Base-by-base conservation (phyloP, 2,888 invertebrate genomes). In the Andrena chrysosceles region DNA sequence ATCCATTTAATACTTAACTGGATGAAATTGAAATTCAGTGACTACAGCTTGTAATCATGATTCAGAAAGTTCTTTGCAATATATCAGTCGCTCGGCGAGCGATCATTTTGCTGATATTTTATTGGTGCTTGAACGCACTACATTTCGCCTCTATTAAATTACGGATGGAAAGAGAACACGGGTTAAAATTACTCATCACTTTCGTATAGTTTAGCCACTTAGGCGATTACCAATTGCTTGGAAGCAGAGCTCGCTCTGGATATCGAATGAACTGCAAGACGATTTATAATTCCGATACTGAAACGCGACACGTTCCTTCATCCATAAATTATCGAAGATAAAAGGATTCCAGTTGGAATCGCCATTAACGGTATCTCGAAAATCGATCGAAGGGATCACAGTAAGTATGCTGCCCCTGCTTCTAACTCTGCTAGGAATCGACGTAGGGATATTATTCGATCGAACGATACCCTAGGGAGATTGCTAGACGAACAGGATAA, bases 151-250 rank as follows among this genome's bases (percentile, higher is more conserved):
- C 16, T 13, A 42, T 42, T 42, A 42, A 16, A 42, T 42, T 42
- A 42, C 42, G 16, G 16, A 42, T 42, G 42, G 42, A 42, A 42
- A 42, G 42, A 42, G 42, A 42, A 42, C 42, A 5, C 42, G 42
- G 42, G 16, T 42, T 42, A 42, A 42, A 42, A 74, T 74, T 77
- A 67, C 59, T 73, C 73, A 62, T 67, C 74, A 35, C 29, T 60
- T 60, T 29, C 73, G 35, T 52, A 23, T 29, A 59, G 48, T 31
- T 10, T 23, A 16, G 35, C 35, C 49, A 33, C 35, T 23, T 42
- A 16, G 20, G 62, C 60, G 29, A 74, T 62, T 56, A 63, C 31
- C 35, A n/a, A 42, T 42, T 20, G 59, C 68, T 54, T 33, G 63
- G 48, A 23, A 62, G 48, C 60, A 66, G 49, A 59, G 26, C 64